A percentile compares a stretch with the other conserved stretches of the same genome.
Evolutionary conservation across 2,888 invertebrate genomes (phyloP).

Genomic region (Pseudococcus jackbeardsleyi): DNA sequence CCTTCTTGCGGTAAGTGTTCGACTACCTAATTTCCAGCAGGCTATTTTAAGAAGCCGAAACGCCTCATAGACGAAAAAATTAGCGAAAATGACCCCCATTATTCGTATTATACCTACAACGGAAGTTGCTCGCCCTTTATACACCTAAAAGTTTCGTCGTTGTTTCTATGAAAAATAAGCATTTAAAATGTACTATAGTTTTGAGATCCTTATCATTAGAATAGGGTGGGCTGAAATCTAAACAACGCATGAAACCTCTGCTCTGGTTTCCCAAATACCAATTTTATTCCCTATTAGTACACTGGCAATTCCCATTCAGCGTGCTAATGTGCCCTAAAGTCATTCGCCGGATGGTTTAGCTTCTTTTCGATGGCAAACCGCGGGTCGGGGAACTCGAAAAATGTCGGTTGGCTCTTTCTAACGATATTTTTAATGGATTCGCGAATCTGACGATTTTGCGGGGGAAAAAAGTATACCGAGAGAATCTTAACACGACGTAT

Average conservation of each 20-base stretch:
- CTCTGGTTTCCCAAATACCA: not conserved
- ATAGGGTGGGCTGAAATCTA: not conserved
- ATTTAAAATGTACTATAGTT: not conserved
- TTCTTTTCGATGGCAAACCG: too few relatives aligned
- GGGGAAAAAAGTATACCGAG: too few relatives aligned
- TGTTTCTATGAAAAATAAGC: not conserved
- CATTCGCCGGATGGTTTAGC: not conserved
- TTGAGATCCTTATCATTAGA: not conserved
- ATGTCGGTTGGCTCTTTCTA: too few relatives aligned
- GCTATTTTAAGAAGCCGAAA: not conserved
- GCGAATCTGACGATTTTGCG: too few relatives aligned
- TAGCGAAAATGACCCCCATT: not conserved
- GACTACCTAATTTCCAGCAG: not conserved
- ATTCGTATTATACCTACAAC: not conserved
- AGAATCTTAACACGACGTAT: not conserved
- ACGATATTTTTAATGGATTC: too few relatives aligned
- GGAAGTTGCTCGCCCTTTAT: slow-evolving; percentile 7
- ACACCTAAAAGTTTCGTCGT: not conserved
- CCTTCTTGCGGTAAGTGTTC: slow-evolving; percentile 4
- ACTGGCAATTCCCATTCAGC: not conserved
- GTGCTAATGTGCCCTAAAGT: not conserved
- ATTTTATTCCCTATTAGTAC: not conserved
- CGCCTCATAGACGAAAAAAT: not conserved
- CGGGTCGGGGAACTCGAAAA: too few relatives aligned
- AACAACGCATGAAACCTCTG: not conserved